Evolutionary conservation across 2,888 invertebrate species (phyloP), one percentile per base, ranked within the genome.

Genomic region (Acronicta psi): DNA sequence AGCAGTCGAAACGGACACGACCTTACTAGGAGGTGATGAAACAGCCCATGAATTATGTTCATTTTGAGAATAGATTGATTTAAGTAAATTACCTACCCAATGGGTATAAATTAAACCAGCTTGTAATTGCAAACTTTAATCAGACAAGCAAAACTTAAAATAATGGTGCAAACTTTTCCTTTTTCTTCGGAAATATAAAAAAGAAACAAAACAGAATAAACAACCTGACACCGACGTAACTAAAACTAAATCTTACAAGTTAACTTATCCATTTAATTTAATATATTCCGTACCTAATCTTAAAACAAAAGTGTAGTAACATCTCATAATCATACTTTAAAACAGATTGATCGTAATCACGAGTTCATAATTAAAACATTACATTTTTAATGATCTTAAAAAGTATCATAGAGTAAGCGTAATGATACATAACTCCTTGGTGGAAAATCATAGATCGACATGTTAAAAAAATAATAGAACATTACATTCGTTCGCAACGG

Each of bases 321-420:
- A 89, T 87, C 75, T 85, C 87, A 90, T 88, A 93, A 92, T 91
- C 90, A 91, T 81, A 84, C 82, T 84, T 82, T 92, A 90, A 92
- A 93, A 92, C 70, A 81, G 71, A 84, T 81, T 76, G 75, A 86
- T 86, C 82, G 77, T 82, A 91, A 93, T 92, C 92, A 88, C 78
- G 83, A 89, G 92, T 93, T 93, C 92, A 93, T 90, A 91, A 92
- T 93, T 93, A 92, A 93, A 92, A 90, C 81, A 85, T 83, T 84
- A 81, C 72, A 67, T 76, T 72, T 76, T 72, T 55, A 67, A 75
- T 77, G 76, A 77, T 77, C 78, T 75, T 75, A 76, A 78, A 79
- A 64, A 75, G 77, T 65, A 63, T 55, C 74, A 77, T 80, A 80
- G 75, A 82, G 85, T 86, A 83, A 83, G 81, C 77, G 80, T 69